Evolutionary conservation across 2,888 invertebrate species (phyloP), one percentile per base, ranked within the genome.

Genomic region (Campopleginae sp.): DNA sequence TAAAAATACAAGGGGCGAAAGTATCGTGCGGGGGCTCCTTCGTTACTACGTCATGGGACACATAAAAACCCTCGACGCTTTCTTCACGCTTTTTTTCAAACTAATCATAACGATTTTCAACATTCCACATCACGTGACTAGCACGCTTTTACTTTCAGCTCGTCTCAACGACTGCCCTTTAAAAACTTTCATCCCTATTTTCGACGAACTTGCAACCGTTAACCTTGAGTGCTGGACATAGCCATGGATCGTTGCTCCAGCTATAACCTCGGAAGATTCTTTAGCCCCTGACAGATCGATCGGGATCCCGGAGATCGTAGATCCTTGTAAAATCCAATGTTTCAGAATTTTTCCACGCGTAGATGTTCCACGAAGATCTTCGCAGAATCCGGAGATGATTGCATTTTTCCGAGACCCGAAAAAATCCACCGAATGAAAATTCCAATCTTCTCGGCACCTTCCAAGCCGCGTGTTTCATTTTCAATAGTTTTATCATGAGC

Each of bases 1-100:
- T 93, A 93, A 93, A 93, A 93, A 93, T 93, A 92, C 91, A 93
- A 92, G 80, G 85, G 92, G 92, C 93, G 92, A 88, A 90, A 90
- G 89, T 88, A 86, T 83, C 80, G 85, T 72, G 83, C 80, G 83
- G 80, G 87, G 86, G 86, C 87, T 65, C 82, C 85, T 74, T 78
- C 81, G 54, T 83, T 81, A 81, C 75, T 31, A 46, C 61, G 71
- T 46, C 42, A 27, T 74, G 61, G 75, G 14, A 46, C 27, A 58
- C 58, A 12, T 27, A 5, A 58, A 27, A 58, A 27, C 14, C 23
- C 58, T 27, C 3, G n/a, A n/a, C 14, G 14, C 27, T 14, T 58
- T 27, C 58, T 51, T 8, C 8, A 10, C 54, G 10, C 17, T 23
- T 12, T 54, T 58, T 58, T 7, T 58, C 6, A 10, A 2, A 14